Evolutionary conservation across 2,113 vertebrate genomes (phyloP).

Genomic region (Numenius arquata): DNA sequence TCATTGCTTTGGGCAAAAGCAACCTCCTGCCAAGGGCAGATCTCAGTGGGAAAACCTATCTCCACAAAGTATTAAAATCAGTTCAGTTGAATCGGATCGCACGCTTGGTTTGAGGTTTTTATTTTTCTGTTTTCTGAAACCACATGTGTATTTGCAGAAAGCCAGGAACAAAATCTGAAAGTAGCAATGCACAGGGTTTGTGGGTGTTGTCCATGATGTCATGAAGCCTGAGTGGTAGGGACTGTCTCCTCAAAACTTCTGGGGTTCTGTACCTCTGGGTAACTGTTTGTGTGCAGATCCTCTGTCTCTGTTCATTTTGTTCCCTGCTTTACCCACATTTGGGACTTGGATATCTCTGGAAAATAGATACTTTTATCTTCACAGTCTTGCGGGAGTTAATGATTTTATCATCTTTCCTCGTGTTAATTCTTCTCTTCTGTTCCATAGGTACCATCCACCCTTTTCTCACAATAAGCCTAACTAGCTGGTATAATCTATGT

Average conservation of each 20-base stretch:
- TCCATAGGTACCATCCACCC: neutral
- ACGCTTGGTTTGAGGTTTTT: neutral
- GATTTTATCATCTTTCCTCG: neutral
- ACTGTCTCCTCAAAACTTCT: neutral
- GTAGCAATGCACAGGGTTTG: neutral
- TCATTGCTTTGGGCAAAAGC: neutral
- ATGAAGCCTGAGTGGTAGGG: neutral
- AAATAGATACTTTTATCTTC: neutral
- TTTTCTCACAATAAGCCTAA: neutral
- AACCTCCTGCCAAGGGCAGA: neutral
- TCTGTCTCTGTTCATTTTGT: neutral
- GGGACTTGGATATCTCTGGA: neutral
- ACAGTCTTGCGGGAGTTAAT: neutral
- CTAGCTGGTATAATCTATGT: neutral
- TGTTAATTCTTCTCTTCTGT: neutral
- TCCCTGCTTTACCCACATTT: neutral
- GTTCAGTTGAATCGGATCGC: neutral
- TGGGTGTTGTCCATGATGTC: neutral
- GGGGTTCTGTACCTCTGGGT: neutral
- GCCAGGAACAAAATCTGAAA: neutral
- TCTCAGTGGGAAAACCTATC: neutral
- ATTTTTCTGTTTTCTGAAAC: neutral
- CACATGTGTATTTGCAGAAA: neutral
- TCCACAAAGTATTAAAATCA: neutral
- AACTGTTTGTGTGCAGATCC: neutral